Percentiles rank a stretch among this genome's conserved stretches.
Evolutionary conservation across 2,888 invertebrate species (phyloP).

Genomic region (Drosophila kambysellisi): DNA sequence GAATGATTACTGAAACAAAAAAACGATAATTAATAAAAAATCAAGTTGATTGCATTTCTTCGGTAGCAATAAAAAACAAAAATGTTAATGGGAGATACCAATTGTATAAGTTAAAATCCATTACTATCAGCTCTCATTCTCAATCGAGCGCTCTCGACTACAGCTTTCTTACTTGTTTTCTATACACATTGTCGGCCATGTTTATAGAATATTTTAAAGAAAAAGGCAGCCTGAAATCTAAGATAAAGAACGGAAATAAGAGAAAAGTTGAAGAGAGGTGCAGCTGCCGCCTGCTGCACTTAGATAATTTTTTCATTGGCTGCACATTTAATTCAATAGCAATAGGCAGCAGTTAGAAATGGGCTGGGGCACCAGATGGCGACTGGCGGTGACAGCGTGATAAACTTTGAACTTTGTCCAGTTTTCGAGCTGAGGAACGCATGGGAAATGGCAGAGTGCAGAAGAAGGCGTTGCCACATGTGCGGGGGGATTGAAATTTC

Average conservation of each 20-base stretch:
- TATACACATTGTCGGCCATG: background rate
- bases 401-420: conserved; percentile 43
- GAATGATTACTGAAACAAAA: background rate
- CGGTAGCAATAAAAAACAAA: background rate
- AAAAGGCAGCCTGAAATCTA: background rate
- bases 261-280: background rate
- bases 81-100: background rate
- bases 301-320: conserved; percentile 53
- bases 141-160: background rate
- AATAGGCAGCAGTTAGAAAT: background rate
- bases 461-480: conserved; percentile 27
- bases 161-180: background rate
- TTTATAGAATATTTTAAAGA: background rate
- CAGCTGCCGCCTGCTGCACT: conserved; percentile 30
- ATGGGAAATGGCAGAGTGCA: conserved; percentile 31
- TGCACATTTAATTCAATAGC: conserved; percentile 38
- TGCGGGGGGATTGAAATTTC: conserved; percentile 24
- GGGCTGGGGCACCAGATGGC: conserved; percentile 28
- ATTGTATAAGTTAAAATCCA: background rate
- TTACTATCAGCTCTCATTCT: background rate
- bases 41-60: background rate
- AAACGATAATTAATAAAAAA: background rate
- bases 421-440: conserved; percentile 8
- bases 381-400: conserved; percentile 39
- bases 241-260: conserved; percentile 16